Percentiles rank a stretch among this genome's conserved stretches.
These are phyloP conservation scores for Pangasius larnaudii DNA, from an alignment of 2,797 vertebrate genomes.

Conservation along the genomic window DNA sequence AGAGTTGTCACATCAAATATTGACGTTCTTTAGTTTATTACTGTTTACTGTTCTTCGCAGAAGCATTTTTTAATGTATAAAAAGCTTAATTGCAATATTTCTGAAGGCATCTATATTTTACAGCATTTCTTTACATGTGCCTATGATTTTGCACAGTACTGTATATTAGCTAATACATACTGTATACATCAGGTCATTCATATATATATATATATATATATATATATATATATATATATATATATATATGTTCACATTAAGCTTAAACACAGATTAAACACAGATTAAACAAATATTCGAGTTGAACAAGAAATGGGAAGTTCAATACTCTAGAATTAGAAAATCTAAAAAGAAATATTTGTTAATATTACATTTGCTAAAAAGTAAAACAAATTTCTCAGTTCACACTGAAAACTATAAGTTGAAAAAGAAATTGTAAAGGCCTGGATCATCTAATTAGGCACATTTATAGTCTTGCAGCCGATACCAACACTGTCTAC, in stretches of 20 bases:
- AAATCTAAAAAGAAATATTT: not conserved
- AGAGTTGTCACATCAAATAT: not conserved
- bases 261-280: too few species aligned
- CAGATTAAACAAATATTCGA: too few species aligned
- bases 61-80: not conserved
- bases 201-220: too few species aligned
- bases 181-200: not conserved
- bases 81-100: not conserved
- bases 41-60: not conserved
- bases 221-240: too few species aligned
- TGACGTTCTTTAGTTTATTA: not conserved
- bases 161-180: not conserved
- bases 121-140: not conserved
- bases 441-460: not conserved
- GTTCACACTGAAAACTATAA: not conserved
- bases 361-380: not conserved
- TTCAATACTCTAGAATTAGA: not conserved
- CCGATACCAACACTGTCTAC: not conserved
- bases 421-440: too few species aligned
- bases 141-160: not conserved
- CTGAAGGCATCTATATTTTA: not conserved
- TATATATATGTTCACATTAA: not conserved
- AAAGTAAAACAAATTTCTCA: not conserved
- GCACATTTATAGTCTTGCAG: not conserved
- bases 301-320: not conserved